phyloP scores from a whole-genome alignment of 2,113 vertebrate genomes.

The Edolisoma coerulescens region DNA sequence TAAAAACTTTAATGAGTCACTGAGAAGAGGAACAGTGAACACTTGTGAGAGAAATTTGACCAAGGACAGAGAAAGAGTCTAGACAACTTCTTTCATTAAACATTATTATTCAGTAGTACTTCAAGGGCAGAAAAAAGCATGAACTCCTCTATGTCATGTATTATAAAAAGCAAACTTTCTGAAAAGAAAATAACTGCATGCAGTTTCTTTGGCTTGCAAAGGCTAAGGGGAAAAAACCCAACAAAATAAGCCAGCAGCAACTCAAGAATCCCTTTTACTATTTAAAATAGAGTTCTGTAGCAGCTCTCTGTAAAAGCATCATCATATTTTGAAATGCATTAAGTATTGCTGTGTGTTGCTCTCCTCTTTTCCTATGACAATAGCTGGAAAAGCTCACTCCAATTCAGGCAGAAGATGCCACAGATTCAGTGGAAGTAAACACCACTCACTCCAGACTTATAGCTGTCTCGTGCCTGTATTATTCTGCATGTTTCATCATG shows the following conservation, averaged over 20 bases:
- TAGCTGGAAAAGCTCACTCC: not conserved
- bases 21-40: not conserved
- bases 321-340: not conserved
- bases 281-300: not conserved
- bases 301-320: not conserved
- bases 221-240: rapidly evolving
- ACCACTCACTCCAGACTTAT: not conserved
- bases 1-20: not conserved
- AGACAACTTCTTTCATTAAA: not conserved
- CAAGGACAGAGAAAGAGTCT: not conserved
- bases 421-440: not conserved
- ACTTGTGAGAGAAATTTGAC: not conserved
- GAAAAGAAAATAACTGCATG: rapidly evolving
- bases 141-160: not conserved
- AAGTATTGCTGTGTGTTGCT: not conserved
- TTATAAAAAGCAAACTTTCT: not conserved
- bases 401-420: not conserved
- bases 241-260: too few relatives aligned
- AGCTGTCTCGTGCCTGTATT: not conserved
- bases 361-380: not conserved
- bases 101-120: not conserved
- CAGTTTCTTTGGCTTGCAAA: not conserved
- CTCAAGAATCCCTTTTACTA: not conserved
- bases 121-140: not conserved
- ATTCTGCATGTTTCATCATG: not conserved